Conservation (phyloP, 2,113 vertebrate genomes). For the Myrmecophaga tridactyla region DNA sequence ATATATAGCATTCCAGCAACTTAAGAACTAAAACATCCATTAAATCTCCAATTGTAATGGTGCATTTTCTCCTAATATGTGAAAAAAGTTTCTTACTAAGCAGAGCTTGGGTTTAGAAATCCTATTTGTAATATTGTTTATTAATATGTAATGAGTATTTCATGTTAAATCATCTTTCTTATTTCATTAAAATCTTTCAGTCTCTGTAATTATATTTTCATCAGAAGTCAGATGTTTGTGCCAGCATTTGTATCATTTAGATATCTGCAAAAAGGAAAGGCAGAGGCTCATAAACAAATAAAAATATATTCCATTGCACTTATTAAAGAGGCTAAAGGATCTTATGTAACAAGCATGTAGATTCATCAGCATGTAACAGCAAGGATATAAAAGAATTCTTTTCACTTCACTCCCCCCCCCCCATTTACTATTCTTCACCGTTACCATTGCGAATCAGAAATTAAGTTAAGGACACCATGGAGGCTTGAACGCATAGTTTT, state of each 20-base stretch:
- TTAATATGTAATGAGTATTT: no score
- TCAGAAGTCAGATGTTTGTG: neutral
- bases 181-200: neutral
- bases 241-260: no score
- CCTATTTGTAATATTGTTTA: neutral
- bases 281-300: neutral
- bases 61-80: neutral
- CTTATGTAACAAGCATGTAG: neutral
- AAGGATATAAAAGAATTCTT: neutral
- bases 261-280: accelerated
- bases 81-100: neutral
- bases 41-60: neutral
- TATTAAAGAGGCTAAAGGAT: neutral
- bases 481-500: neutral
- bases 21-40: no score
- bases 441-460: no score
- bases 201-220: neutral
- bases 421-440: neutral
- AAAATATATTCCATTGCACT: neutral
- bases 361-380: neutral
- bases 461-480: neutral
- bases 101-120: neutral
- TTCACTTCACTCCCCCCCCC: neutral
- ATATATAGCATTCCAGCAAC: no score
- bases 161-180: neutral